A percentile compares a stretch with the other conserved stretches of the same genome.
phyloP scores from a whole-genome alignment of 2,888 invertebrate species.

The Andrena hattorfiana region DNA sequence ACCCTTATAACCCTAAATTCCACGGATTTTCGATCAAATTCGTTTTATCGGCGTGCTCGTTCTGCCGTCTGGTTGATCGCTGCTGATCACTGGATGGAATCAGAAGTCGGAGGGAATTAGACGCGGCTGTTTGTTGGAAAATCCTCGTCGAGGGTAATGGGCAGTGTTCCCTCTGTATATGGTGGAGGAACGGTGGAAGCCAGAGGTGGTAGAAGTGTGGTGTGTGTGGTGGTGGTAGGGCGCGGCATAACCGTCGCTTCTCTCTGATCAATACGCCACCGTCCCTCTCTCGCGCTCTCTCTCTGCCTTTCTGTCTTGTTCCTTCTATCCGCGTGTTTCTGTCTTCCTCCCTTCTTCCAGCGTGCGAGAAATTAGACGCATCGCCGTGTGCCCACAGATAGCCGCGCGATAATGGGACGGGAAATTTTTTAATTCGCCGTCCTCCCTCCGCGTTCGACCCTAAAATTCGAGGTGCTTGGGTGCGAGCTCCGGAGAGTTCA shows the following conservation, averaged over 20 bases:
- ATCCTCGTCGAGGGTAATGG: slow-evolving; percentile 59
- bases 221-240: slow-evolving; percentile 82
- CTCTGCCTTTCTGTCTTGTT: slow-evolving; percentile 56
- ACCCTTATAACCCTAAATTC: not conserved
- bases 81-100: not conserved
- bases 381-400: slow-evolving; percentile 47
- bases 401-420: slow-evolving; percentile 43
- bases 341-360: slow-evolving; percentile 49
- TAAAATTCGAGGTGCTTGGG: not conserved
- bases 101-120: slow-evolving; percentile 28
- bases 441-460: not conserved
- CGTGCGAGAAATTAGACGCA: slow-evolving; percentile 63
- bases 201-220: slow-evolving; percentile 57
- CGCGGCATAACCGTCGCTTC: slow-evolving; percentile 83
- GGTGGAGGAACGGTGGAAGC: slow-evolving; percentile 56
- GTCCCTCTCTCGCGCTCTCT: slow-evolving; percentile 75
- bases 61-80: not conserved
- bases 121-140: slow-evolving; percentile 31
- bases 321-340: slow-evolving; percentile 55
- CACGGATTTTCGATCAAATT: not conserved
- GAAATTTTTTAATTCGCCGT: not conserved
- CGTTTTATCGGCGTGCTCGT: no score
- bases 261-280: slow-evolving; percentile 84
- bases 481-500: no score
- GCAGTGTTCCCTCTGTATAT: slow-evolving; percentile 47